Evolutionary conservation across 2,888 invertebrate species (phyloP), one percentile per base, ranked within the genome.

Genomic region (Yponomeuta evonymella): DNA sequence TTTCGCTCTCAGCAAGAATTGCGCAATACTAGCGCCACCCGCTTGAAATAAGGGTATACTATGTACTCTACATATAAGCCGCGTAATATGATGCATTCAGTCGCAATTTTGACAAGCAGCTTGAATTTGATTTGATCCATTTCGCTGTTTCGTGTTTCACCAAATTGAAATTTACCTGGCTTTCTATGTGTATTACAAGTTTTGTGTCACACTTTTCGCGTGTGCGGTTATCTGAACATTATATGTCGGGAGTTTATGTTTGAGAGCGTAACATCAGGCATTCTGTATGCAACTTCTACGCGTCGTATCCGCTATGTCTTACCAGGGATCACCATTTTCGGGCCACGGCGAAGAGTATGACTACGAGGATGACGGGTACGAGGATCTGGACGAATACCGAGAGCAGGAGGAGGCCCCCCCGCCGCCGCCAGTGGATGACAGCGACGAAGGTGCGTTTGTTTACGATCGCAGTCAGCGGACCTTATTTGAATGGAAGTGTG

Each of bases 301-400:
- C 90, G 90, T 90, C 84, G 86, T 85, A 83, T 91, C 91, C 81
- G 88, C 89, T 83, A 95, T 95, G 94, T 94, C 94, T 80, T 94
- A 93, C 88, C 93, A 94, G 87, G 95, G 94, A 82, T 95, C 95
- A 76, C 94, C 94, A 74, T 94, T 94, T 88, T 94, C 95, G 76
- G 94, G 94, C 77, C 95, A 94, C 79, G 93, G 94, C 74, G 95
- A 95, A 81, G 95, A 96, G 79, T 95, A 94, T 81, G 95, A 95
- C 79, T 94, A 94, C 81, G 95, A 95, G 72, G 95, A 96, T 76
- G 95, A 95, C 72, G 94, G 94, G 79, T 95, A 94, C 79, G 95
- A 95, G 76, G 95, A 95, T 78, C 79, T 94, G 76, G 95, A 95
- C 73, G 95, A 95, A 75, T 95, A 94, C 77, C 91, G 94, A 71